Evolutionary conservation across 2,888 invertebrate genomes (phyloP), one percentile per base, ranked within the genome.

Genomic region (Quadriops clusia): DNA sequence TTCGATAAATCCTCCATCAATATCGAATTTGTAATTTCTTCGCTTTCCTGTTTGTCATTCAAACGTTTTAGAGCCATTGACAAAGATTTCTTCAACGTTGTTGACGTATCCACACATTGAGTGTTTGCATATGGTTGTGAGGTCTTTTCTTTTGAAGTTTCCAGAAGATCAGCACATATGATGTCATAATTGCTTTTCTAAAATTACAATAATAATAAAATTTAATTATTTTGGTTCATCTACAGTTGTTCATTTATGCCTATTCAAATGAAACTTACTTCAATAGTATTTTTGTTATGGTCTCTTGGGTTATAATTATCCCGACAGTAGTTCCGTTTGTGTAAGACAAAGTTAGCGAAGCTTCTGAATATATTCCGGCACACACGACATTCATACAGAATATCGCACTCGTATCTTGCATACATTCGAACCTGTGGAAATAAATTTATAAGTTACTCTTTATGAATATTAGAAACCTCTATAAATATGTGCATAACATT

Each of bases 361-460:
- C 85, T 85, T 44, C 91, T 72, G 56, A 87, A 91, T 49, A 93
- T 68, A 50, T 79, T 85, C 17, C 80, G 70, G 53, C 93, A 93
- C 11, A 82, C 73, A 57, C 79, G 79, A 60, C 93, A 93, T 60
- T 93, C 93, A 60, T 85, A 83, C 46, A 93, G 70, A 34, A 90
- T 61, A 56, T 86, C 84, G 68, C 90, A 90, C 64, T 93, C 91
- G 50, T 79, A 72, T 17, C 76, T 64, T 17, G 93, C 64, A 30
- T 87, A 64, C 43, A 73, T 68, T 43, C 76, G 74, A 13, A 85
- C 71, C 82, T 85, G 60, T n/a, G n/a, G n/a, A 46, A 71, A 64
- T 5, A 20, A 7, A 25, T 9, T 13, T 17, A 21, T 23, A 12
- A 12, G 21, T 14, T 11, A 12, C 7, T n/a, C n/a, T n/a, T n/a